These are phyloP conservation scores for Diarsia brunnea DNA, from an alignment of 2,888 invertebrate genomes.

Conservation along the genomic window DNA sequence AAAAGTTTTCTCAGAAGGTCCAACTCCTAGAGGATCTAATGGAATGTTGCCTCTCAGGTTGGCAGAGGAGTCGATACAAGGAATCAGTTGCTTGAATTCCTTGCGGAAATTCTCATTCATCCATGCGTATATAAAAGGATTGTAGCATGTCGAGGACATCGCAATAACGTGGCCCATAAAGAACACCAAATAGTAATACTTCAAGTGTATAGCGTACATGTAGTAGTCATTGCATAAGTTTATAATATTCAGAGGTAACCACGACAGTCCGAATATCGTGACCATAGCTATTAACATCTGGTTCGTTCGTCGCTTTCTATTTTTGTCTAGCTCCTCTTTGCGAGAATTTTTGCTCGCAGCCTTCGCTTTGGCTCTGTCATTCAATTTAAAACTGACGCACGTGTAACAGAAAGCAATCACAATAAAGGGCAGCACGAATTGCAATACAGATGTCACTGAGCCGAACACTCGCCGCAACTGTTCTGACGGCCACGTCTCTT, in stretches of 20 bases:
- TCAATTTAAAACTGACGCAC: conserved; percentile 96
- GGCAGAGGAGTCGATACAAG: conserved; percentile 91
- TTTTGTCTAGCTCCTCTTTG: conserved; percentile 97
- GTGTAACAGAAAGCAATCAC: conserved; percentile 98
- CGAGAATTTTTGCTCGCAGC: conserved; percentile 96
- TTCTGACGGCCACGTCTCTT: conserved; percentile 97
- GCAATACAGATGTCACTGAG: conserved; percentile 96
- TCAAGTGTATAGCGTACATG: conserved; percentile 93
- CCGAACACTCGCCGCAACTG: conserved; percentile 95
- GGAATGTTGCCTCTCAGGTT: conserved; percentile 84
- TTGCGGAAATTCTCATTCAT: conserved; percentile 98
- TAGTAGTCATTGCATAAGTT: conserved; percentile 97
- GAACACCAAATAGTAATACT: conserved; percentile 96
- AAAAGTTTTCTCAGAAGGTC: conserved; percentile 92
- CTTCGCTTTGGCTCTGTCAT: conserved; percentile 95
- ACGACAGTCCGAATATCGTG: conserved; percentile 98
- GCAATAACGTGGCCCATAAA: conserved; percentile 97
- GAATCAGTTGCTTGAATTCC: conserved; percentile 95
- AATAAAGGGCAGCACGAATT: conserved; percentile 98
- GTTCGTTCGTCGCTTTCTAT: conserved; percentile 97
- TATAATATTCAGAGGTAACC: conserved; percentile 97
- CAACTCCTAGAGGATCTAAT: conserved; percentile 89
- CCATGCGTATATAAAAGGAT: conserved; percentile 99
- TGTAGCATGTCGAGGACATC: conserved; percentile 99
- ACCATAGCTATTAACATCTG: conserved; percentile 99